Base-by-base conservation (phyloP, 1,140 invertebrate genomes). In the Zaprionus africanus region DNA sequence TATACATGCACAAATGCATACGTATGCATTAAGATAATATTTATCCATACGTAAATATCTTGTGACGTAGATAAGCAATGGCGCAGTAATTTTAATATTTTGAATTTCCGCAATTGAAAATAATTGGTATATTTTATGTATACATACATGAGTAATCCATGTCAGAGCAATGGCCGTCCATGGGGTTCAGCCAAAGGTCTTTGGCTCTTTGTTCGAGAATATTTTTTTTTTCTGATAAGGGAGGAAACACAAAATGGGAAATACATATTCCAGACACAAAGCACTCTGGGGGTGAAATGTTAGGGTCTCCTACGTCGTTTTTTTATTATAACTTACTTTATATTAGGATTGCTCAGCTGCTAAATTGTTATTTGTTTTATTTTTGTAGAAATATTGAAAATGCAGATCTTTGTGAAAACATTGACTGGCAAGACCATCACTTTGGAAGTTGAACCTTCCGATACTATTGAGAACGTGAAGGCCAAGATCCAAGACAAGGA, bases 351-450 rank as follows among this genome's bases (percentile, higher is more conserved):
- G 36, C 43, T 66, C 53, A 56, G 63, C 63, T 56, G 53, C 54
- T 65, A 56, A 78, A 49, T 51, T 51, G 56, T 53, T 60, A 43
- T 76, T 34, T 60, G 7, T 51, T 41, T 41, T 83, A 56, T 65
- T 53, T 61, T 72, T 68, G 57, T 69, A 84, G 81, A 80, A 84
- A 67, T 80, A 78, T 61, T 56, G 46, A 77, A 75, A 63, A 83
- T 83, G 81, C 81, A 83, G 81, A 83, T 83, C 72, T 82, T 98
- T 93, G 97, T 98, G 7, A 98, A 98, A 93, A 98, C 97, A 78
- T 94, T 98, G 49, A 98, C 97, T 76, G 97, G 97, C 49, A 98
- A 98, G 93, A 98, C 97, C 93, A 98, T 98, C 93, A 98, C 97
- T 59, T 81, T 97, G 19, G 96, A 96, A 79, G 96, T 96, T 2